Base-by-base conservation (phyloP, 2,113 vertebrate species). In the Erythrocebus patas region DNA sequence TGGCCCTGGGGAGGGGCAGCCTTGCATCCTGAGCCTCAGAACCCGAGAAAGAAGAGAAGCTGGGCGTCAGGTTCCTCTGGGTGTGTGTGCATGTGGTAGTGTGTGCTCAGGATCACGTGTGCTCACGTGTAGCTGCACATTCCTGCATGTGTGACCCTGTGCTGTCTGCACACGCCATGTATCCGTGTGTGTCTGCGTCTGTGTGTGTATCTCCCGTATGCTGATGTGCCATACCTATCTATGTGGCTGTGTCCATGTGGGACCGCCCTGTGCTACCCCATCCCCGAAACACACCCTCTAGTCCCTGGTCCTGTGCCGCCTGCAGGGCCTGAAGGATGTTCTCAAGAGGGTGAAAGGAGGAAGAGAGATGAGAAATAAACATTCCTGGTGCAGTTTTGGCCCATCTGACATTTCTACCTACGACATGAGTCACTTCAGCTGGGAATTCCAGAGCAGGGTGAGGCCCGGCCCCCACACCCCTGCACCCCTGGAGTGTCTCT, bases 281-380 rank as follows among this genome's bases (percentile, higher is more conserved):
- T 7, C 17, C 59, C 61, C 2, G 11, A 0, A 64, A 17, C 45
- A 43, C 6, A 0, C 8, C 6, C 1, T 11, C 45, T 12, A 4
- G 12, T 55, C 40, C 55, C 17, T 8, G 6, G 79, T 17, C 35
- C 0, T 1, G 13, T 16, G 85, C 1, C 2, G 25, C 45, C 6
- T 45, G 0, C 17, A 35, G 22, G n/a, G 45, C 83, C 23, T 5
- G 8, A 18, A 22, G 43, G 52, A 14, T 30, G 25, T 25, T 20
- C 82, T 72, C 32, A 7, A 35, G n/a, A 52, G 20, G 35, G 87
- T 48, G 12, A n/a, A 52, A 82, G 57, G 35, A 22, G 3, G 73
- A 76, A 17, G 3, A n/a, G 4, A 43, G 18, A 16, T 12, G 38
- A 32, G 18, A 38, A 52, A 20, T 22, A 22, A 8, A 30, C 61